Base-by-base conservation (phyloP, 2,888 invertebrate genomes). In the Aquatica leii region DNA sequence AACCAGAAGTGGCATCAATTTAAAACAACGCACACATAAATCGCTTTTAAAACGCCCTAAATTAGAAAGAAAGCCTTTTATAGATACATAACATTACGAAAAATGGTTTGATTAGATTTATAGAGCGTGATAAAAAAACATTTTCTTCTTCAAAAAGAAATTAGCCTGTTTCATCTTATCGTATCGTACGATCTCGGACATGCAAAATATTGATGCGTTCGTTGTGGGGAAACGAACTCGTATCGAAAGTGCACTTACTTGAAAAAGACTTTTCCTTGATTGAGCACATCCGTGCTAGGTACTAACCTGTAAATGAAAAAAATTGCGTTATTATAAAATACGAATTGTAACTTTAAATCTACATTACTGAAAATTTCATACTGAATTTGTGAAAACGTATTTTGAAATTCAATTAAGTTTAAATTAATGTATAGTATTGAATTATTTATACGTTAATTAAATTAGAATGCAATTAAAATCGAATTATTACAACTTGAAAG, bases 1-100 rank as follows among this genome's bases (percentile, higher is more conserved):
- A 53, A 59, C 53, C 58, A 62, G 57, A 54, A 62, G 54, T 54
- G 58, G 58, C 58, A 62, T 58, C 58, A 54, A 58, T 62, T 62
- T 62, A 41, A 62, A 59, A 50, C 53, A 46, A 43, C 53, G 50
- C 24, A 37, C 21, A 54, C 49, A 62, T 62, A 62, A 62, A 62
- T 62, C 54, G 58, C 41, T 37, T 48, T 54, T 54, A 59, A 56
- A 58, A 59, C 53, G 40, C 58, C 46, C 20, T 62, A 62, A 62
- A 62, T 62, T 62, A 59, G 48, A 58, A 43, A 46, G 34, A 21
- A 49, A 56, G 34, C 51, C 35, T 48, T 53, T 56, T n/a, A 41
- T 56, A 56, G 17, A 41, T 15, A 37, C 46, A 52, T 54, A 55
- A 43, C 55, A 49, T 41, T 60, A 55, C 52, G 53, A 56, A 56